Evolutionary conservation across 2,113 vertebrate species (phyloP).

Genomic region (Tympanuchus pallidicinctus): DNA sequence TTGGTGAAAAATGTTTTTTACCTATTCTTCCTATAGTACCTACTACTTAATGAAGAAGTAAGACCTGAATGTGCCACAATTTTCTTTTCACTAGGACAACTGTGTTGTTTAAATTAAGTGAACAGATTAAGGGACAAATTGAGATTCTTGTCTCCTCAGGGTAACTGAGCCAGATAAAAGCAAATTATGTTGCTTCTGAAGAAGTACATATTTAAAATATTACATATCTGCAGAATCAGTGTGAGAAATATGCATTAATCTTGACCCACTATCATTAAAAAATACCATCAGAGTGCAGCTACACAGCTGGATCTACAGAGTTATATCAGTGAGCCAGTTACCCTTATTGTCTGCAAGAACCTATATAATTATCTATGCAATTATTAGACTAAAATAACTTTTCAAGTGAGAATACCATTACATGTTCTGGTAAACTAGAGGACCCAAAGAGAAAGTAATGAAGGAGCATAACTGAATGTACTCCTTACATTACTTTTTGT

Average conservation of each 20-base stretch:
- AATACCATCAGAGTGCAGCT: background rate
- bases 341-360: background rate
- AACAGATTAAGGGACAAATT: background rate
- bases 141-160: background rate
- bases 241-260: background rate
- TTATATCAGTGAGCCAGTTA: background rate
- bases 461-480: background rate
- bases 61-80: background rate
- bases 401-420: background rate
- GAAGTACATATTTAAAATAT: background rate
- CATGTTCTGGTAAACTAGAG: rapidly evolving
- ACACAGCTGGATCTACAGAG: background rate
- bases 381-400: background rate
- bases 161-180: background rate
- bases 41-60: background rate
- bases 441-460: background rate
- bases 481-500: background rate
- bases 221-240: background rate
- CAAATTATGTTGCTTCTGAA: background rate
- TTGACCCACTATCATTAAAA: background rate
- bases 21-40: background rate
- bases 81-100: background rate
- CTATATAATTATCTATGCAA: background rate
- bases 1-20: background rate
- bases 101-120: background rate